phyloP scores from a whole-genome alignment of 23 tunicate species.

The Halocynthia roretzi region DNA sequence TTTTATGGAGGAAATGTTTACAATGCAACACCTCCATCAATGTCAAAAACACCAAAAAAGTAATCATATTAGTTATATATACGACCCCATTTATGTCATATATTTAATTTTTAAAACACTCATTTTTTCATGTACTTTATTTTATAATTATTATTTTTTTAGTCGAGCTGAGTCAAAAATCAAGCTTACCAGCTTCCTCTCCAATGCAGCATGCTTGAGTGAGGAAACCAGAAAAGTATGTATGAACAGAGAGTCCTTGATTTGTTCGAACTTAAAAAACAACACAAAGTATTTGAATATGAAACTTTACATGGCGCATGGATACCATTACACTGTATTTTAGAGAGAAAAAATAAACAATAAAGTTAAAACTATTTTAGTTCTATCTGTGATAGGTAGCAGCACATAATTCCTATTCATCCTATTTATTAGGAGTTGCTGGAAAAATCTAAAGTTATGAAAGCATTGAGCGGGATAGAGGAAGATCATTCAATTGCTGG shows the following conservation, averaged over 20 bases:
- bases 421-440: constrained; percentile 4
- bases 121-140: not conserved
- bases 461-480: constrained; percentile 70
- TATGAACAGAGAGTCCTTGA: no score
- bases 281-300: no score
- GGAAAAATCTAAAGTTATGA: constrained; percentile 55
- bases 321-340: no score
- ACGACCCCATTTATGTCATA: not conserved
- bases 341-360: no score
- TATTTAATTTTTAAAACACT: no score
- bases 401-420: no score
- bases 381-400: no score
- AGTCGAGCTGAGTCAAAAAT: constrained; percentile 56
- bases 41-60: not conserved
- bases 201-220: constrained; percentile 4
- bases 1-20: constrained; percentile 86
- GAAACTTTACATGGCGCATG: no score
- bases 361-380: no score
- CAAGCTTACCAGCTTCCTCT: constrained; percentile 51
- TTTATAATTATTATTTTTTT: not conserved
- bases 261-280: no score
- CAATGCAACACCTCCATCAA: constrained; percentile 67
- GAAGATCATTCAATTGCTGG: constrained; percentile 69
- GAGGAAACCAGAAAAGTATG: constrained; percentile 2
- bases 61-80: not conserved